Base-by-base conservation (phyloP, 2,888 invertebrate genomes). In the Dusona sp. region DNA sequence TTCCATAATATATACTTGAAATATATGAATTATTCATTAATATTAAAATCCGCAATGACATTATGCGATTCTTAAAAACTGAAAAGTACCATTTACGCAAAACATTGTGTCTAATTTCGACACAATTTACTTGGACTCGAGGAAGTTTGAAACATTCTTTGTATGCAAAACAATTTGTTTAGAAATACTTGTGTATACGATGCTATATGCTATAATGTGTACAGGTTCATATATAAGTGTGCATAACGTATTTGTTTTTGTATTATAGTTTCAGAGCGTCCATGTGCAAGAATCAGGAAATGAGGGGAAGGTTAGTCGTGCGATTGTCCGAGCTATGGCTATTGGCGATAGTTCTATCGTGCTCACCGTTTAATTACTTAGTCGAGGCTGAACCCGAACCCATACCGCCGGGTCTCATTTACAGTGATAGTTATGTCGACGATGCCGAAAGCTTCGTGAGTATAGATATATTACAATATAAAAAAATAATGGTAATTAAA, bases 361-460 rank as follows among this genome's bases (percentile, higher is more conserved):
- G 87, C 86, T 77, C 90, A 75, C 78, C 90, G 54, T 70, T 67
- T 82, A 90, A 83, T 84, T 73, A 89, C 9, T 45, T 84, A 22
- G 89, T 91, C 36, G 70, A 81, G 29, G 92, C 90, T 42, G 89
- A 88, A 33, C 91, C 92, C 6, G 90, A 91, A 64, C 92, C 93
- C 3, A 70, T 91, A 29, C 89, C 91, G 11, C 85, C 91, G 19
- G 90, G 90, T 29, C 80, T 90, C 85, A 85, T 90, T 54, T 92
- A 89, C 79, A 85, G 81, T 79, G 91, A 92, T 22, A 89, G 79
- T 84, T 89, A 88, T 25, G 86, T 83, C 79, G 90, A 88, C 16
- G 90, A 91, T 45, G 88, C 89, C 22, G 92, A 92, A 38, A 90
- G 88, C 75, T 82, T 90, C 61, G 92, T 92, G 78, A 92, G 91